Conservation (phyloP, 2,888 invertebrate genomes). For the Ornithoptera alexandrae region DNA sequence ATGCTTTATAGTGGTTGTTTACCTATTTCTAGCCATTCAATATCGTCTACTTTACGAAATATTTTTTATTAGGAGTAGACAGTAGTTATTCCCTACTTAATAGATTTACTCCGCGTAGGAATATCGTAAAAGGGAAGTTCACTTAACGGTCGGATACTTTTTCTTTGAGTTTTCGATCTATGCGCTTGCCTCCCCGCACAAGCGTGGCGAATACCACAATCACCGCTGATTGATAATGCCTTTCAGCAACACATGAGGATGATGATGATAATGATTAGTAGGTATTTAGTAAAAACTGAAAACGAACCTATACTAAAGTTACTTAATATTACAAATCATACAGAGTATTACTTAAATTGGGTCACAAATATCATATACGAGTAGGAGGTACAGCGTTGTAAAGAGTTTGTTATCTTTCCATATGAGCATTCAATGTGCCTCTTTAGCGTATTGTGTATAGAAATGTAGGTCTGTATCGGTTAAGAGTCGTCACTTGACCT, state of each 20-base stretch:
- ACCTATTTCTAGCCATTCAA: not conserved
- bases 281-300: not conserved
- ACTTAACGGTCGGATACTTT: no score
- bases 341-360: conserved; percentile 12
- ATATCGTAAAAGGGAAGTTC: no score
- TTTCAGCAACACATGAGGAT: no score
- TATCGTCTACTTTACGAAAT: not conserved
- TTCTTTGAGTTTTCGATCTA: no score
- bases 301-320: not conserved
- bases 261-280: not conserved
- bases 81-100: not conserved
- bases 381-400: not conserved
- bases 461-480: not conserved
- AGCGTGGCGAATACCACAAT: no score
- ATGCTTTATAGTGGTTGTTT: not conserved
- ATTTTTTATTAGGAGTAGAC: not conserved
- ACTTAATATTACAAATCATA: not conserved
- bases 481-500: conserved; percentile 1
- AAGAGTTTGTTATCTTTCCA: conserved; percentile 2
- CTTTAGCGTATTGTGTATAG: conserved; percentile 9
- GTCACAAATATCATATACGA: conserved; percentile 16
- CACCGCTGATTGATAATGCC: no score
- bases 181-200: no score
- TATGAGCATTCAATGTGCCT: conserved; percentile 12
- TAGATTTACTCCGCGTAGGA: no score